Conservation (phyloP, 2,113 vertebrate genomes). For the Cebidichthys violaceus region DNA sequence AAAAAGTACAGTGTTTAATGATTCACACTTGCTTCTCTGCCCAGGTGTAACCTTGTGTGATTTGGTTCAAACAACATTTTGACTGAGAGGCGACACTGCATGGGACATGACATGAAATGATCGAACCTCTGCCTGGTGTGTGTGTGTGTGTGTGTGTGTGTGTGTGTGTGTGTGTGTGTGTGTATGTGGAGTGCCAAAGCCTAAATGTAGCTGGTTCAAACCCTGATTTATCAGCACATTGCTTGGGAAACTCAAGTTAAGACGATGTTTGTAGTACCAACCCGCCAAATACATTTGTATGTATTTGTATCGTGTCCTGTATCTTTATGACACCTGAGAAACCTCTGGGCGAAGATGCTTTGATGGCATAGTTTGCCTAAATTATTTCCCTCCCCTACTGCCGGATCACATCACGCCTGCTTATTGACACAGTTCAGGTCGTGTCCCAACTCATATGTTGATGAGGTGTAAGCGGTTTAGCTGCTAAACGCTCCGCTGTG, state of each 20-base stretch:
- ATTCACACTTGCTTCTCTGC: background rate
- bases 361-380: background rate
- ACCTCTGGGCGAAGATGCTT: background rate
- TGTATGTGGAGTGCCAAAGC: background rate
- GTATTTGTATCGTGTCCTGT: background rate
- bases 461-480: background rate
- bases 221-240: background rate
- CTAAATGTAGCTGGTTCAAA: background rate
- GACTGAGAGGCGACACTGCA: background rate
- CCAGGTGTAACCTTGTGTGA: background rate
- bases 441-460: background rate
- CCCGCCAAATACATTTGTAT: background rate
- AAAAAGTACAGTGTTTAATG: background rate
- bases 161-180: rapidly evolving
- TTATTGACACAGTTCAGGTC: background rate
- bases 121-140: constrained; percentile 33
- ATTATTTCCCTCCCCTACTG: constrained; percentile 1
- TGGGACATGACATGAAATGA: constrained; percentile 20
- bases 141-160: rapidly evolving
- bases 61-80: background rate
- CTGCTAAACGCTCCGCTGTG: too few relatives aligned
- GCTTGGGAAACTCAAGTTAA: background rate
- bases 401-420: background rate
- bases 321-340: background rate
- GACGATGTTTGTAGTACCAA: background rate